These are phyloP conservation scores for Sebastes aleutianus DNA, from an alignment of 2,797 vertebrate species.

Conservation along the genomic window DNA sequence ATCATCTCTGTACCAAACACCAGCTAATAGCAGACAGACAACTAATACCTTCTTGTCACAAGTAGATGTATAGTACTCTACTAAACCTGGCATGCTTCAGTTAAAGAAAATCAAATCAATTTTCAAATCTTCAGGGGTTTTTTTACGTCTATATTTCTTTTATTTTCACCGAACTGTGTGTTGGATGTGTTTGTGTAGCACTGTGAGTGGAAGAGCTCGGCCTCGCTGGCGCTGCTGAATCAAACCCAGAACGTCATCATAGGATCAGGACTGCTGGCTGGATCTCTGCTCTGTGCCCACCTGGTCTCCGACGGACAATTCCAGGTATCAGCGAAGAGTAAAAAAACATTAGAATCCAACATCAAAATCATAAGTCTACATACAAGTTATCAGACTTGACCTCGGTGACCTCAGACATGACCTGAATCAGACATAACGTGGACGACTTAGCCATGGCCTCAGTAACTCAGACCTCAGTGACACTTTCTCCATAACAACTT, in stretches of 20 bases:
- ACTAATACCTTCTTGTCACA: no score
- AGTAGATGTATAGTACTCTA: background rate
- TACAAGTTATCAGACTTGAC: background rate
- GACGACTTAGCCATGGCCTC: background rate
- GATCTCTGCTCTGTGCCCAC: constrained; percentile 89
- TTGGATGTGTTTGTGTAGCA: constrained; percentile 60
- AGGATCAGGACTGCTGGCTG: constrained; percentile 87
- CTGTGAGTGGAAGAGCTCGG: constrained; percentile 90
- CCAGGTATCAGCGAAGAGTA: constrained; percentile 40
- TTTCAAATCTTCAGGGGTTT: background rate
- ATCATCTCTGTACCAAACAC: background rate
- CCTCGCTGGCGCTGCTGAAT: constrained; percentile 89
- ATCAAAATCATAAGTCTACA: background rate
- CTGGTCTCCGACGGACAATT: constrained; percentile 87
- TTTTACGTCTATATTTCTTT: accelerated
- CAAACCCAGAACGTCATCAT: constrained; percentile 93
- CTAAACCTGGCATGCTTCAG: background rate
- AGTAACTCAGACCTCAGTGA: background rate
- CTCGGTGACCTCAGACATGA: background rate
- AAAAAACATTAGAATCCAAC: background rate
- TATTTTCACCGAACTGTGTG: background rate
- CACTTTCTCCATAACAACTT: background rate
- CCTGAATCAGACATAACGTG: background rate
- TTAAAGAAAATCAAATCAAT: background rate
- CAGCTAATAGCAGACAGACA: background rate